Percentiles rank a stretch among this genome's conserved stretches.
Conservation (phyloP, 2,113 vertebrate species). For the Heliornis fulica region DNA sequence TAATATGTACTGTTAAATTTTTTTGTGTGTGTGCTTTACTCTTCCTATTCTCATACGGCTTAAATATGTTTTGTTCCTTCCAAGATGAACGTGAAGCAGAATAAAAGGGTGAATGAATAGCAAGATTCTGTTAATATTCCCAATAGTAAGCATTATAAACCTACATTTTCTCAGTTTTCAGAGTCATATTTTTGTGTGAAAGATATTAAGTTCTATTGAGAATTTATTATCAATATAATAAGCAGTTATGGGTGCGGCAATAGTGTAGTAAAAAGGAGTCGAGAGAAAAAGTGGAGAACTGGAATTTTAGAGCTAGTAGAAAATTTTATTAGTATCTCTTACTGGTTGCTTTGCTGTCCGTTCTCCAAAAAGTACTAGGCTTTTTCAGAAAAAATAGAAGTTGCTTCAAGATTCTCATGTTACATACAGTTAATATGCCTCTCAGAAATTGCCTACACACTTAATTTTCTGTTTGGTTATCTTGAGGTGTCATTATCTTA, state of each 20-base stretch:
- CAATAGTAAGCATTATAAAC: background rate
- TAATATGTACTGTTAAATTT: background rate
- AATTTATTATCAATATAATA: background rate
- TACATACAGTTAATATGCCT: background rate
- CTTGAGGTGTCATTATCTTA: background rate
- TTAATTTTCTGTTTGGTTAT: background rate
- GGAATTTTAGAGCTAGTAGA: background rate
- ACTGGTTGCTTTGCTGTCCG: background rate
- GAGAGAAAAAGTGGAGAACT: background rate
- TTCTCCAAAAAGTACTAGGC: background rate
- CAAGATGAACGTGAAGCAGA: background rate
- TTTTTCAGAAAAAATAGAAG: background rate
- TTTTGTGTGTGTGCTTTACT: background rate
- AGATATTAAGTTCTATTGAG: background rate
- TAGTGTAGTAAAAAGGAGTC: background rate
- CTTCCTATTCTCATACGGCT: background rate
- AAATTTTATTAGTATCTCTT: background rate
- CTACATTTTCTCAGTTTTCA: background rate
- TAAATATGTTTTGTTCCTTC: background rate
- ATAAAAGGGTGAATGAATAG: background rate
- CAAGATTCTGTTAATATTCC: background rate
- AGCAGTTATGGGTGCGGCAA: background rate
- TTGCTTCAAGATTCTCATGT: background rate
- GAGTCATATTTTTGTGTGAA: background rate
- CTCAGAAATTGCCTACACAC: background rate